Evolutionary conservation across 2,888 invertebrate genomes (phyloP).

Genomic region (Agrotis segetum): DNA sequence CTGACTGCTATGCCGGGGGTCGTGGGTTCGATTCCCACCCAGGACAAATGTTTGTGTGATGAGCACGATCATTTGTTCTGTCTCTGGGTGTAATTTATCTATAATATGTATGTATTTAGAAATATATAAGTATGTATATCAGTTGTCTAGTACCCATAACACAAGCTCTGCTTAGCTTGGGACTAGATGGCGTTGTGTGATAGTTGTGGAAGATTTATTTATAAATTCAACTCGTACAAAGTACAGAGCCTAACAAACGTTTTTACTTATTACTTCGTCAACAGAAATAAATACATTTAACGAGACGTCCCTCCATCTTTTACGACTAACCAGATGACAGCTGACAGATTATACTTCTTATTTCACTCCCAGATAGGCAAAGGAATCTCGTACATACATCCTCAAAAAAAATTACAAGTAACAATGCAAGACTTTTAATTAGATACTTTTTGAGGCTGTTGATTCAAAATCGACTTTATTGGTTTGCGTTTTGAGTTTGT

Average conservation of each 20-base stretch:
- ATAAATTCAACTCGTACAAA: not conserved
- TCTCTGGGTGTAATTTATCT: no score
- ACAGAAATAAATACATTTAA: slow-evolving; percentile 48
- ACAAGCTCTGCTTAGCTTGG: no score
- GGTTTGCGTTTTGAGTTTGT: not conserved
- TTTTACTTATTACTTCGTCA: slow-evolving; percentile 24
- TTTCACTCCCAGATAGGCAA: slow-evolving; percentile 42
- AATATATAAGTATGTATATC: no score
- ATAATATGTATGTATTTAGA: no score
- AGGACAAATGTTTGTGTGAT: no score
- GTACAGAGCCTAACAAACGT: not conserved
- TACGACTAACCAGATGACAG: slow-evolving; percentile 47
- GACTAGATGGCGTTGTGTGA: no score
- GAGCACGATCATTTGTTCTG: no score
- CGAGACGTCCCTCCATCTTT: slow-evolving; percentile 40
- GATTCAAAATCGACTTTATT: slow-evolving; percentile 35
- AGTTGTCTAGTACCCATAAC: no score
- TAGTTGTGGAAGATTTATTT: no score
- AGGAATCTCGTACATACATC: slow-evolving; percentile 44
- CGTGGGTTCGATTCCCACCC: no score
- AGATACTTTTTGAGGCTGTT: slow-evolving; percentile 11
- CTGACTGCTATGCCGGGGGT: no score
- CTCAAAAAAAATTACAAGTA: slow-evolving; percentile 36
- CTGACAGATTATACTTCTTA: slow-evolving; percentile 48
- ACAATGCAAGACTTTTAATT: slow-evolving; percentile 51